These are phyloP conservation scores for Exocentrus adspersus DNA, from an alignment of 2,888 invertebrate species.

Conservation along the genomic window DNA sequence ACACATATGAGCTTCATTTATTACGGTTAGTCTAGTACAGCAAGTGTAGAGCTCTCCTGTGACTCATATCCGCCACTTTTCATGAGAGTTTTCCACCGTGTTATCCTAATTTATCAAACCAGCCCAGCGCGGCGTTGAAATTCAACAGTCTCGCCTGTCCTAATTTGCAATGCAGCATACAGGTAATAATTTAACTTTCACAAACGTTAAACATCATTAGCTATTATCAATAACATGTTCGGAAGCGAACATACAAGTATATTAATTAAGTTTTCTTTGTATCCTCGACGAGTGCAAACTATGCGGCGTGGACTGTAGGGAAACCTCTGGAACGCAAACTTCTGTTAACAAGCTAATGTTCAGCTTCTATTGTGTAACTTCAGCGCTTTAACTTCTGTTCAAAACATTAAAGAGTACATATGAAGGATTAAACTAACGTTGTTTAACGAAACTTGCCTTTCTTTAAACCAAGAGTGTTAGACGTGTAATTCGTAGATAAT, in stretches of 20 bases:
- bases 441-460: neutral
- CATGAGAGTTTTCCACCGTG: neutral
- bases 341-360: neutral
- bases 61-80: neutral
- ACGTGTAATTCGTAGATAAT: too few relatives aligned
- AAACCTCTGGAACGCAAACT: neutral
- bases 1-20: neutral
- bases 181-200: neutral
- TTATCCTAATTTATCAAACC: neutral
- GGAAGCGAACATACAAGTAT: neutral
- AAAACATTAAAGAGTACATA: neutral
- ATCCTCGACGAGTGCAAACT: too few relatives aligned
- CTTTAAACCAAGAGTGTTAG: too few relatives aligned
- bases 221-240: neutral
- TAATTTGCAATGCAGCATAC: neutral
- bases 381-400: neutral
- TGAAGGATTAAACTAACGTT: neutral
- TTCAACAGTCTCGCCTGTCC: neutral
- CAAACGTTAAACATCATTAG: neutral
- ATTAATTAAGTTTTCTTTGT: too few relatives aligned
- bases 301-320: too few relatives aligned
- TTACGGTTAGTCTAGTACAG: neutral
- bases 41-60: neutral
- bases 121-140: too few relatives aligned
- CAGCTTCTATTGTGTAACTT: neutral